phyloP scores from a whole-genome alignment of 2,888 invertebrate species.

The Asteroscopus sphinx region DNA sequence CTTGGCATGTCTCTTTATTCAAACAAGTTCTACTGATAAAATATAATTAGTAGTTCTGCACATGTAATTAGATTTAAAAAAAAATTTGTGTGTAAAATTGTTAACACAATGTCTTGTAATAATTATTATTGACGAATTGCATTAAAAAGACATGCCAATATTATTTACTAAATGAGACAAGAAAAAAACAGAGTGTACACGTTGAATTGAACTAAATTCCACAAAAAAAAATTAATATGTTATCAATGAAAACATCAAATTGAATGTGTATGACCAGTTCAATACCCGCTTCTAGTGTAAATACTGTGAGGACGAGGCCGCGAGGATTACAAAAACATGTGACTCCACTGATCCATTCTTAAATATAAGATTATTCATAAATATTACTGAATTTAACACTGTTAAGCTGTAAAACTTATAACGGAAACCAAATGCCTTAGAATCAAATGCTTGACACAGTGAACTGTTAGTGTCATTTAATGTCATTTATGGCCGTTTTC shows the following conservation, averaged over 20 bases:
- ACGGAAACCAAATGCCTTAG: constrained; percentile 45
- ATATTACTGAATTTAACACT: constrained; percentile 27
- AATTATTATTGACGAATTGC: too few relatives aligned
- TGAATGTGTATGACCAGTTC: not conserved
- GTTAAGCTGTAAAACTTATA: constrained; percentile 17
- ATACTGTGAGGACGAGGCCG: constrained; percentile 19
- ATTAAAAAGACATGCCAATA: too few relatives aligned
- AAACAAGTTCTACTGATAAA: too few relatives aligned
- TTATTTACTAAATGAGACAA: too few relatives aligned
- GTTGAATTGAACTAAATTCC: too few relatives aligned
- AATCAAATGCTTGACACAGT: constrained; percentile 42
- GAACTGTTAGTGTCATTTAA: constrained; percentile 16
- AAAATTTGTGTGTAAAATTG: too few relatives aligned
- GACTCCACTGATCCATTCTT: constrained; percentile 20
- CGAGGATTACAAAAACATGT: constrained; percentile 19
- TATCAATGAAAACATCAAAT: constrained; percentile 26
- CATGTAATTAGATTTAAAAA: too few relatives aligned
- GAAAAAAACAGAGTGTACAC: too few relatives aligned
- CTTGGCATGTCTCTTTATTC: too few relatives aligned
- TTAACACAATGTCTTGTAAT: too few relatives aligned
- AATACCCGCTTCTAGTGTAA: constrained; percentile 15
- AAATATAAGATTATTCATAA: constrained; percentile 37
- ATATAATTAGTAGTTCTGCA: too few relatives aligned
- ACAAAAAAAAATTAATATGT: not conserved
- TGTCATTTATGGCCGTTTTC: not conserved